Evolutionary conservation across 2,113 vertebrate genomes (phyloP).

Genomic region (Mesitornis unicolor): DNA sequence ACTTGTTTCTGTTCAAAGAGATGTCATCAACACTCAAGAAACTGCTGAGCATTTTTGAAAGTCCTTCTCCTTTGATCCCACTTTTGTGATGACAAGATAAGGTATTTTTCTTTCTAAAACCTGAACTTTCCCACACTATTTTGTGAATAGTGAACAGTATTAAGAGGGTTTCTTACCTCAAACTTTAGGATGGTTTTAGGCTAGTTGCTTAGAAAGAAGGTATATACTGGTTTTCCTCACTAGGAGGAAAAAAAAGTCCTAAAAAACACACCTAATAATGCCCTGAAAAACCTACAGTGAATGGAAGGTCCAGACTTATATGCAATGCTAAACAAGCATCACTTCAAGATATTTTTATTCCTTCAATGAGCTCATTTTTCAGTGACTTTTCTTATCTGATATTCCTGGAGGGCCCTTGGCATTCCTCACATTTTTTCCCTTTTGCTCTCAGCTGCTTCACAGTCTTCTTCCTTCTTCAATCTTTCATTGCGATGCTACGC

Average conservation of each 20-base stretch:
- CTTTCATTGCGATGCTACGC: slow-evolving; percentile 49
- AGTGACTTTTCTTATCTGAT: slow-evolving; percentile 47
- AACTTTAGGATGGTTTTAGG: neutral
- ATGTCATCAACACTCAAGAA: neutral
- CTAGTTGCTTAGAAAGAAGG: neutral
- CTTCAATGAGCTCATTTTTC: slow-evolving; percentile 52
- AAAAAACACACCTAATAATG: neutral
- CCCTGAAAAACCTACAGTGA: neutral
- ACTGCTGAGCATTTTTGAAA: neutral
- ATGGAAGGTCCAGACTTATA: neutral
- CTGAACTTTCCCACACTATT: neutral
- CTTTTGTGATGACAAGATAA: neutral
- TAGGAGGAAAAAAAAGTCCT: neutral
- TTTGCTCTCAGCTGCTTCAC: slow-evolving; percentile 36
- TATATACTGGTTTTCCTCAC: neutral
- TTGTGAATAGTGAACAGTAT: neutral
- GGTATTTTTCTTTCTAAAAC: neutral
- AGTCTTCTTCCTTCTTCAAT: slow-evolving; percentile 38
- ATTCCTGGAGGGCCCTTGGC: slow-evolving; percentile 29
- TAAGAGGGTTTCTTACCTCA: neutral
- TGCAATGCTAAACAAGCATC: neutral
- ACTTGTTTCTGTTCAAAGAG: neutral
- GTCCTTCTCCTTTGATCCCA: neutral
- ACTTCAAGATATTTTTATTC: slow-evolving; percentile 22
- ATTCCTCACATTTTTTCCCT: slow-evolving; percentile 38